Conservation (phyloP, 2,113 vertebrate species). For the Strix uralensis region DNA sequence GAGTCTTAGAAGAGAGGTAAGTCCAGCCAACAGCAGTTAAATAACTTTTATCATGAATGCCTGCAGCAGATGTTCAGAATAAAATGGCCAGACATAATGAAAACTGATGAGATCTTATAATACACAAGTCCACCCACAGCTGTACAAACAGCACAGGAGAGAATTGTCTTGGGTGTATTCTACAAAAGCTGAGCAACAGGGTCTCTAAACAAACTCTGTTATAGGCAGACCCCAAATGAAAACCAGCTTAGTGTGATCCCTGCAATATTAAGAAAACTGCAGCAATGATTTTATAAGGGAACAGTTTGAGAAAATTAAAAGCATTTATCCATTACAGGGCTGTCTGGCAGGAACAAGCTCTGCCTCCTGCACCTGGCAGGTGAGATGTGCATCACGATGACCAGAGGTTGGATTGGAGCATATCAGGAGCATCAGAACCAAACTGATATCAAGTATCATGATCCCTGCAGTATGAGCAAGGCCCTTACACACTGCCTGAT, state of each 20-base stretch:
- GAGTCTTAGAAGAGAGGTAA: neutral
- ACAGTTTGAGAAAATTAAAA: neutral
- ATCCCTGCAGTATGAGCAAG: neutral
- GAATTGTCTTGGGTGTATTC: neutral
- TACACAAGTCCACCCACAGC: neutral
- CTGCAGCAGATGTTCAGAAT: neutral
- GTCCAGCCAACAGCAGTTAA: neutral
- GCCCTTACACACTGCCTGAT: neutral
- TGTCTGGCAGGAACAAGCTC: neutral
- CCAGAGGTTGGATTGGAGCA: neutral
- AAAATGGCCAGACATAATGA: neutral
- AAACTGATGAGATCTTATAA: neutral
- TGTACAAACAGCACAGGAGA: neutral
- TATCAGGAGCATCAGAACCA: neutral
- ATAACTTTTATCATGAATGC: neutral
- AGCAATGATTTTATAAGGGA: neutral
- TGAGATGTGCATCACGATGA: neutral
- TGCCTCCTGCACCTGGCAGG: neutral
- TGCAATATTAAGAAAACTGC: neutral
- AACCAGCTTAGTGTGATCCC: neutral
- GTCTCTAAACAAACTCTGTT: neutral
- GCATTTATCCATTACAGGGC: neutral
- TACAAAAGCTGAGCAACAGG: neutral
- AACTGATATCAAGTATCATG: neutral
- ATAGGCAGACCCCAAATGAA: neutral